These are phyloP conservation scores for Drosophila ananassae DNA, from an alignment of 1,140 invertebrate genomes.

Conservation along the genomic window DNA sequence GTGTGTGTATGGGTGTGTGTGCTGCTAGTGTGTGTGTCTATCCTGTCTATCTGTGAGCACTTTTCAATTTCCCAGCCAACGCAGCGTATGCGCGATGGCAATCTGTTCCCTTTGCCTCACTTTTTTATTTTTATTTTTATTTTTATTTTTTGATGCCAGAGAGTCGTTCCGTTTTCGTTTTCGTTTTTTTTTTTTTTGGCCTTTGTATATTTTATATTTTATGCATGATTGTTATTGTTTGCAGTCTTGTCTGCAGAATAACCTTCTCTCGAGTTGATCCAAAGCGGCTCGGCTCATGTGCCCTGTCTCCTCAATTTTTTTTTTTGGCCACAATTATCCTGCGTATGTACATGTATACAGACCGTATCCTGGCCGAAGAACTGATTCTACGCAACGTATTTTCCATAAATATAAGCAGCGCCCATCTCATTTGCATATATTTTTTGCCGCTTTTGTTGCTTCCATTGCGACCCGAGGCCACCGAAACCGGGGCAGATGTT, in stretches of 20 bases:
- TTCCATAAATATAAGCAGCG: constrained; percentile 72
- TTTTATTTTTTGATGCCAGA: neutral
- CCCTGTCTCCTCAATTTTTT: constrained; percentile 27
- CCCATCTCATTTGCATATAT: constrained; percentile 76
- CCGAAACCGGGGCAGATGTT: constrained; percentile 63
- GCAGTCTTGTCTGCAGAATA: constrained; percentile 57
- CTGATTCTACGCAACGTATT: constrained; percentile 70
- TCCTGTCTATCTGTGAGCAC: constrained; percentile 34
- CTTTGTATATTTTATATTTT: constrained; percentile 58
- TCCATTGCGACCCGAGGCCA: constrained; percentile 40
- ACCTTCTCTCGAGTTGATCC: constrained; percentile 53
- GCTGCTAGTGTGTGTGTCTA: constrained; percentile 7
- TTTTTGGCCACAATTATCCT: constrained; percentile 71
- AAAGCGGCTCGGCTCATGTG: constrained; percentile 73
- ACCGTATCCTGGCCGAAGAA: constrained; percentile 21
- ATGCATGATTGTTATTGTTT: constrained; percentile 78
- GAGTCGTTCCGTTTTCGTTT: constrained; percentile 4
- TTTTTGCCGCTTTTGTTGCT: neutral
- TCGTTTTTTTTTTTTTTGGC: constrained; percentile 1
- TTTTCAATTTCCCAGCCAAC: constrained; percentile 59
- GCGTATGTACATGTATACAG: constrained; percentile 5
- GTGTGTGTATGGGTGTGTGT: constrained; percentile 10
- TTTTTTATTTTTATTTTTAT: neutral
- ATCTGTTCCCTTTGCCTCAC: constrained; percentile 43
- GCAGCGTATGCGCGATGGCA: constrained; percentile 73